A percentile compares a stretch with the other conserved stretches of the same genome.
These are phyloP conservation scores for Caenorhabditis inopinata DNA, from an alignment of 1,140 invertebrate genomes.

Conservation along the genomic window DNA sequence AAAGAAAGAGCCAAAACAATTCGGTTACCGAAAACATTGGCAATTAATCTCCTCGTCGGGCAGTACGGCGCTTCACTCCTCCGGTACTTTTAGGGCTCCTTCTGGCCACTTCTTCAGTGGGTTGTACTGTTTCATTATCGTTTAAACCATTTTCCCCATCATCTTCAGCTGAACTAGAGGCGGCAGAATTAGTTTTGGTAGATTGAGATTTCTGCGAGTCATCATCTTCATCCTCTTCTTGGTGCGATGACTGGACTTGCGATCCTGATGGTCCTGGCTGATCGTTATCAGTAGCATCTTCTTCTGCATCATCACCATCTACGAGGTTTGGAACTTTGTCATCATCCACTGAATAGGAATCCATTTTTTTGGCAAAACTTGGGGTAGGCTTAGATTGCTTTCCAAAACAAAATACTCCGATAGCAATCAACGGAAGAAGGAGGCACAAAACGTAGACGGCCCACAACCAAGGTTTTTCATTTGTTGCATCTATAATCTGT, in stretches of 20 bases:
- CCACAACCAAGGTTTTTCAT: conserved; percentile 85
- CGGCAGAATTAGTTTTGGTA: background rate
- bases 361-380: conserved; percentile 35
- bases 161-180: background rate
- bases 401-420: conserved; percentile 79
- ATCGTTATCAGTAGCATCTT: background rate
- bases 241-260: background rate
- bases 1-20: background rate
- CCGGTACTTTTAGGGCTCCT: background rate
- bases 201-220: background rate
- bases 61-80: conserved; percentile 1
- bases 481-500: conserved; percentile 33
- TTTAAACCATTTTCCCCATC: background rate
- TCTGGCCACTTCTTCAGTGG: background rate
- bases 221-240: background rate
- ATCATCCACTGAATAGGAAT: conserved; percentile 40
- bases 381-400: conserved; percentile 39
- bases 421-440: conserved; percentile 77
- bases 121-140: background rate
- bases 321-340: conserved; percentile 43
- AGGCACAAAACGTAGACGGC: conserved; percentile 78
- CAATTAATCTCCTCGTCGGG: background rate
- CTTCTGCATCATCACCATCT: conserved; percentile 45
- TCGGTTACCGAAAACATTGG: background rate
- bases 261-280: conserved; percentile 11